Conservation (phyloP, 2,888 invertebrate species). For the Hypolimnas misippus region DNA sequence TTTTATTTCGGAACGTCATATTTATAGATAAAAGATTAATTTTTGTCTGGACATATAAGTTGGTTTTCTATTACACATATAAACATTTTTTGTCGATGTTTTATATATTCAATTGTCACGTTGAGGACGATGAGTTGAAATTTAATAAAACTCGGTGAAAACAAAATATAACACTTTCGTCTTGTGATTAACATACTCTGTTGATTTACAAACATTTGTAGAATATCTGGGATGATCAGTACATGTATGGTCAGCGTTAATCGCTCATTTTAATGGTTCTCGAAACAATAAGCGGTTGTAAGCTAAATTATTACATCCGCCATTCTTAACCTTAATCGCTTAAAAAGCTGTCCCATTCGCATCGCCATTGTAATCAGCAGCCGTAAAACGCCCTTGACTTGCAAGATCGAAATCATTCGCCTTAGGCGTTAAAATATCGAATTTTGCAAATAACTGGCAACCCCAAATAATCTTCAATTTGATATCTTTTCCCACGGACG, state of each 20-base stretch:
- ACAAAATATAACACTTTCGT: too few species aligned
- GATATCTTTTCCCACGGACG: slow-evolving; percentile 71
- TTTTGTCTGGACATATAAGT: too few species aligned
- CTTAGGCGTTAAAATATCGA: slow-evolving; percentile 51
- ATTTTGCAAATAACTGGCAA: slow-evolving; percentile 66
- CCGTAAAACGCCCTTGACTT: slow-evolving; percentile 50
- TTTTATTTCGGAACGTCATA: background rate
- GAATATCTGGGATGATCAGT: background rate
- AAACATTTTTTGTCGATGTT: too few species aligned
- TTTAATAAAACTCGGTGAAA: too few species aligned
- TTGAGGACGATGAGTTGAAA: too few species aligned
- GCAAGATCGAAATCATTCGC: slow-evolving; percentile 42
- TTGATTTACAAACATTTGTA: background rate
- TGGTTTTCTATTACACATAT: too few species aligned
- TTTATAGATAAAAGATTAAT: background rate
- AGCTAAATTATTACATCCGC: slow-evolving; percentile 64
- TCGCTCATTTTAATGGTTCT: slow-evolving; percentile 47
- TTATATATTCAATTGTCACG: too few species aligned
- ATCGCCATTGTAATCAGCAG: slow-evolving; percentile 57
- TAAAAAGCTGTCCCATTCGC: slow-evolving; percentile 57
- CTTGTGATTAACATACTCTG: too few species aligned
- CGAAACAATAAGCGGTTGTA: slow-evolving; percentile 46
- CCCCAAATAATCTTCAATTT: slow-evolving; percentile 60
- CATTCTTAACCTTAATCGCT: slow-evolving; percentile 53
- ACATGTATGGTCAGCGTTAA: slow-evolving; percentile 1